phyloP scores from a whole-genome alignment of 2,113 vertebrate genomes.

The Etia nguti region DNA sequence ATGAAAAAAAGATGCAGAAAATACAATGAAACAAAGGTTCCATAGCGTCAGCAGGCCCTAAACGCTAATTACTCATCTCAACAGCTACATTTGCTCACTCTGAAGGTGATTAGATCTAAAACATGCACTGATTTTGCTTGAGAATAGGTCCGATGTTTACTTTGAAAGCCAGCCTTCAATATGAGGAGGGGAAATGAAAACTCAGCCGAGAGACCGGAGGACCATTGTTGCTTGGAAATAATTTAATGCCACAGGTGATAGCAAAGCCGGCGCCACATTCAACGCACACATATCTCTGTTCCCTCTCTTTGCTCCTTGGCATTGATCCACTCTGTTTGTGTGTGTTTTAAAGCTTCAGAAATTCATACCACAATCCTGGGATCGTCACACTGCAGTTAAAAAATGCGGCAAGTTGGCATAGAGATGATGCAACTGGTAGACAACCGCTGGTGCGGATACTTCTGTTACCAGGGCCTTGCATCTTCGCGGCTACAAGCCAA shows the following conservation, averaged over 20 bases:
- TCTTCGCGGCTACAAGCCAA: slow-evolving; percentile 2
- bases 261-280: background rate
- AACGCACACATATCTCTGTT: background rate
- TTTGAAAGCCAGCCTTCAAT: background rate
- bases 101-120: background rate
- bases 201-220: background rate
- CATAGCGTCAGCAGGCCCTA: background rate
- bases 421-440: slow-evolving; percentile 76
- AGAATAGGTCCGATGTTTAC: background rate
- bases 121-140: background rate
- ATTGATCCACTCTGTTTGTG: background rate
- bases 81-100: background rate
- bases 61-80: background rate
- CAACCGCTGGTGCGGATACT: slow-evolving; percentile 57
- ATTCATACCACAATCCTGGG: slow-evolving; percentile 40
- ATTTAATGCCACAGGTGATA: slow-evolving; percentile 24
- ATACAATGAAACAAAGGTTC: background rate
- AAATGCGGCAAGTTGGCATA: slow-evolving; percentile 74
- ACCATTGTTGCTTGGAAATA: background rate
- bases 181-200: background rate
- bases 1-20: background rate
- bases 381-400: slow-evolving; percentile 72
- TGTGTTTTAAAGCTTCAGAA: slow-evolving; percentile 29
- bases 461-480: slow-evolving; percentile 48
- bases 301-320: background rate